Evolutionary conservation across 1,140 invertebrate genomes (phyloP), one percentile per base, ranked within the genome.

Genomic region (Forficula auricularia): DNA sequence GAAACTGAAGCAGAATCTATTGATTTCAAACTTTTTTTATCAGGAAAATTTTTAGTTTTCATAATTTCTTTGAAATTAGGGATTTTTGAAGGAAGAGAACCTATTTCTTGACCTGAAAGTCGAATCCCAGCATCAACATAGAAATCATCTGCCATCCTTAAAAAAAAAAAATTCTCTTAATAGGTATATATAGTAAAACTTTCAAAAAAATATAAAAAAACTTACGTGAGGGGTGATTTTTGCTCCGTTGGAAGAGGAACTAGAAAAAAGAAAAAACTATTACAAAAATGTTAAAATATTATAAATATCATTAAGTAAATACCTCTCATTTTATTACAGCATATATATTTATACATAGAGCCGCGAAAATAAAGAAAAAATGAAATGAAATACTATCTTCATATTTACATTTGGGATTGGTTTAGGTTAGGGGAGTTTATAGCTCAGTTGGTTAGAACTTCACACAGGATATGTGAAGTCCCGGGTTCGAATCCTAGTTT

Each of bases 91-190:
- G 40, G 40, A 19, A 42, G 14, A 12, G 30, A 30, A 1, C 52
- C 48, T 2, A 54, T 49, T n/a, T 62, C 47, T 37, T 62, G 59
- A 0, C 49, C 45, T 0, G 60, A 61, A 35, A 68, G 66, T 30
- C 61, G 60, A 19, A 69, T 62, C 7, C 66, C 66, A 2, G 66
- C 61, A 40, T 69, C 66, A 4, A 69, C 63, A 40, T 66, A 56
- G 47, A 69, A 69, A 38, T 69, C 66, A 40, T 65, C 60, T 32
- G 63, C 58, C 36, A 61, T 50, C 14, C 40, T 42, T 22, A 12
- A 41, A 41, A 41, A 16, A 63, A 48, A 12, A 52, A 59, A 13
- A 55, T 50, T 13, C 60, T 55, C 38, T 63, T 56, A 38, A 59
- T 57, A 3, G 59, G 58, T 56, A 61, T 57, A 12, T 60, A 63